Evolutionary conservation across 1,140 invertebrate genomes (phyloP), one percentile per base, ranked within the genome.

Genomic region (Telenomus remus): DNA sequence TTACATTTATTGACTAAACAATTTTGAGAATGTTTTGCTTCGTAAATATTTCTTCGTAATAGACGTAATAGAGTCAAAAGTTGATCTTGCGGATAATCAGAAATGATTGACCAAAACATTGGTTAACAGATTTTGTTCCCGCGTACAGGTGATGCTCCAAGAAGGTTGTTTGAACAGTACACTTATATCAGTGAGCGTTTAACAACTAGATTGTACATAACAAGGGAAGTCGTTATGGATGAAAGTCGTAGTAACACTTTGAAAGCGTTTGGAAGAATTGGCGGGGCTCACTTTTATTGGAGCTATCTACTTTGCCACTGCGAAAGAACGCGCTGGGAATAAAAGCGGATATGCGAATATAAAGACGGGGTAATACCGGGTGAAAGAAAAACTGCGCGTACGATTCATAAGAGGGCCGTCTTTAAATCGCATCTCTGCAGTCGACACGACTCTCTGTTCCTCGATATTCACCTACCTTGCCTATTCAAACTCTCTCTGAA

Each of bases 211-310:
- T 27, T 27, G 19, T 78, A 78, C 76, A 78, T 78, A 78, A 78
- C 76, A 74, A 78, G 76, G 71, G 66, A 74, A 78, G 71, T 74
- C 76, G 76, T 78, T 78, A 78, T 71, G 51, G 76, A 74, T 78
- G 71, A 78, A 78, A 78, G 76, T 73, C 76, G 76, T 78, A 56
- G 71, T 78, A 78, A 70, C 71, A 78, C 76, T 78, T 78, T 78
- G 71, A 75, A 78, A 78, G 56, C 71, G 63, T 79, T 79, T 72
- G 48, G 72, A 75, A 79, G 77, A 79, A 79, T 79, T 75, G 77
- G 71, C 50, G 64, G 51, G 72, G 72, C 77, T 79, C 71, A 75
- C 66, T 79, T 79, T 79, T 75, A 79, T 79, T 72, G 77, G 63
- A 66, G 66, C 72, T 75, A 79, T 79, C 77, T 72, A 75, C 71